phyloP scores from a whole-genome alignment of 1,140 invertebrate species.

The Orussus abietinus region DNA sequence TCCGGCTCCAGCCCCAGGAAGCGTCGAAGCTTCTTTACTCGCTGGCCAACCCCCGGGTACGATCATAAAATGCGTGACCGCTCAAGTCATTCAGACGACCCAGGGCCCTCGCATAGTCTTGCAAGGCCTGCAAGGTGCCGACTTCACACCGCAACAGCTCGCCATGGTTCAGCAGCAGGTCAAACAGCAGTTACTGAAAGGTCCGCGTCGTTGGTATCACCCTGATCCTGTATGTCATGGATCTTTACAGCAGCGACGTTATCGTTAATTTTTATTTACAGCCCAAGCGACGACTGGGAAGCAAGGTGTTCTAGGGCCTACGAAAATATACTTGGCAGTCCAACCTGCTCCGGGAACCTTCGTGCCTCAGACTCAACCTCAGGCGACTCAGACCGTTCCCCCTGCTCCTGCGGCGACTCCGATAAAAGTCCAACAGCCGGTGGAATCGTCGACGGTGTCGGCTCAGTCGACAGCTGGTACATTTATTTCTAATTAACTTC shows the following conservation, averaged over 20 bases:
- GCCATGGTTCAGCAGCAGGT: conserved; percentile 80
- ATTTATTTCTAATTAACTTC: background rate
- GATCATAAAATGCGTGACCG: conserved; percentile 80
- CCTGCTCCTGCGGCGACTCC: conserved; percentile 26
- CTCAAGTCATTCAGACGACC: conserved; percentile 74
- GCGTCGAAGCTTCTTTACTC: conserved; percentile 67
- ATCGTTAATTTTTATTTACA: conserved; percentile 43
- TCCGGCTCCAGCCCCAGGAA: conserved; percentile 41
- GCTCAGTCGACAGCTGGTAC: conserved; percentile 12
- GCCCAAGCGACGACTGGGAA: conserved; percentile 78
- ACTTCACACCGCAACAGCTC: conserved; percentile 75
- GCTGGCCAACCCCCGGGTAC: conserved; percentile 78
- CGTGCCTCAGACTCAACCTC: conserved; percentile 19
- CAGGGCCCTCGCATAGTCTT: conserved; percentile 80
- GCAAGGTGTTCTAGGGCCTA: conserved; percentile 75
- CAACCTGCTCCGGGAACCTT: conserved; percentile 57
- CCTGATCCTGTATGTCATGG: no score
- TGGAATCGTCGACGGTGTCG: conserved; percentile 25
- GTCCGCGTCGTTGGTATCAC: conserved; percentile 47
- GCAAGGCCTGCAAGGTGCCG: conserved; percentile 75
- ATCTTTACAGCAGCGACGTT: no score
- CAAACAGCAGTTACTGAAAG: conserved; percentile 81
- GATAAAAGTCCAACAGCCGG: conserved; percentile 27
- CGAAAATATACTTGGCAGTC: conserved; percentile 79
- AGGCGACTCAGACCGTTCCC: conserved; percentile 24